These are phyloP conservation scores for Heteronetta atricapilla DNA, from an alignment of 2,113 vertebrate species.

Conservation along the genomic window DNA sequence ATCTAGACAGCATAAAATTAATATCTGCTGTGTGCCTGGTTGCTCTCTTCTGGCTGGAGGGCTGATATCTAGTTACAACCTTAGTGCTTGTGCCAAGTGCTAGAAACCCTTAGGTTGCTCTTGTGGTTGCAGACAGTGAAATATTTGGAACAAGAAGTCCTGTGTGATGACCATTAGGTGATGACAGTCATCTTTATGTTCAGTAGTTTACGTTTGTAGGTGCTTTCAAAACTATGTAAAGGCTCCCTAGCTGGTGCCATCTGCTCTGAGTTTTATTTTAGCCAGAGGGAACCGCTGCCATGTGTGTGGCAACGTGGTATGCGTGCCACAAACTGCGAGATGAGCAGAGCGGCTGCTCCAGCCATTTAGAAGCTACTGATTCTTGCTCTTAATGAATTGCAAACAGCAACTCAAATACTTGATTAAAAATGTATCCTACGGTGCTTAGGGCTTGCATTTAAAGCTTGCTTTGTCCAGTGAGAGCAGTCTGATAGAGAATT, in stretches of 20 bases:
- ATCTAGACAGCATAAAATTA: background rate
- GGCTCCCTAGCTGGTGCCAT: background rate
- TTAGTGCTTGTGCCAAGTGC: accelerated
- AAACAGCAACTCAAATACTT: background rate
- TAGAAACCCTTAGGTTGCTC: background rate
- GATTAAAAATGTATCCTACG: background rate
- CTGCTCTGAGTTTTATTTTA: background rate
- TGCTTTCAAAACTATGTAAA: background rate
- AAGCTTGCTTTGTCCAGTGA: background rate
- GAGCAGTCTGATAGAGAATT: background rate
- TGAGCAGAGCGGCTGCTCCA: background rate
- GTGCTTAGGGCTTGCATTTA: background rate
- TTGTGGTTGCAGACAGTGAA: background rate
- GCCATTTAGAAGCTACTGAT: background rate
- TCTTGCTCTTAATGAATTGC: background rate
- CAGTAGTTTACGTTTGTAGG: background rate
- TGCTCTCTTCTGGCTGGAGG: background rate
- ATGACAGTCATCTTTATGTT: background rate
- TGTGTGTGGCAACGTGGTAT: background rate
- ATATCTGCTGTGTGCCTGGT: background rate
- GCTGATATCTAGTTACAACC: background rate
- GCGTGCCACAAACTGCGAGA: background rate
- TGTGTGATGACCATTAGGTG: background rate
- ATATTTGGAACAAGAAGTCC: background rate
- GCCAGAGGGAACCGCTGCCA: background rate